phyloP scores from a whole-genome alignment of 2,797 vertebrate genomes.

The Garrulus glandarius region DNA sequence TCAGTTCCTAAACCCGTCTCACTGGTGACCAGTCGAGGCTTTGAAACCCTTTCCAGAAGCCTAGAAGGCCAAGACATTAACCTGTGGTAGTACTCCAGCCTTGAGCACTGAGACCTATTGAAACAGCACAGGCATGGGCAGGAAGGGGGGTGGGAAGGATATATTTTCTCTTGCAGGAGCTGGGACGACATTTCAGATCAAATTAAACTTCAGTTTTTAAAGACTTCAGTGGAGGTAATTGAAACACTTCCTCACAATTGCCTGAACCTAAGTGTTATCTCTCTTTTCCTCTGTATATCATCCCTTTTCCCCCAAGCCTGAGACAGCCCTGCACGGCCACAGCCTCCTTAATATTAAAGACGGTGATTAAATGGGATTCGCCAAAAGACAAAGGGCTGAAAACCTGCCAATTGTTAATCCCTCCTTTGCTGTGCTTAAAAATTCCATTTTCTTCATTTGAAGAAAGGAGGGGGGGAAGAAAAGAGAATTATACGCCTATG shows the following conservation, averaged over 20 bases:
- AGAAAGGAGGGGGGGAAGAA: slow-evolving; percentile 35
- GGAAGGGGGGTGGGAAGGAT: not conserved
- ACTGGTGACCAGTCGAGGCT: slow-evolving; percentile 11
- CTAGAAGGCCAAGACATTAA: slow-evolving; percentile 46
- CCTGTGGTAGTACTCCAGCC: slow-evolving; percentile 18
- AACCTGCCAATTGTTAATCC: slow-evolving; percentile 70
- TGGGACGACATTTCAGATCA: slow-evolving; percentile 57
- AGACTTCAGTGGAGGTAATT: slow-evolving; percentile 59
- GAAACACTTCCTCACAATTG: slow-evolving; percentile 71
- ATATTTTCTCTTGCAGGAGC: slow-evolving; percentile 19
- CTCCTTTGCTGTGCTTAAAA: slow-evolving; percentile 70
- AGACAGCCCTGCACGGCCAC: slow-evolving; percentile 22
- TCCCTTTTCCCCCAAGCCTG: slow-evolving; percentile 28
- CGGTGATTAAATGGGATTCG: slow-evolving; percentile 70
- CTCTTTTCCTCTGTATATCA: slow-evolving; percentile 64
- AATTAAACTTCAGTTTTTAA: slow-evolving; percentile 67
- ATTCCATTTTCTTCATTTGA: slow-evolving; percentile 74
- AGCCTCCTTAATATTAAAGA: slow-evolving; percentile 75
- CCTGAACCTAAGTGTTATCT: slow-evolving; percentile 59
- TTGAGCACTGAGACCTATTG: not conserved
- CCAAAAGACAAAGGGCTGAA: slow-evolving; percentile 72
- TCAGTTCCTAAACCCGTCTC: slow-evolving; percentile 47
- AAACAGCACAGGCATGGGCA: not conserved
- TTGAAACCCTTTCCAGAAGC: slow-evolving; percentile 15
- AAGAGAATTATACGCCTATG: slow-evolving; percentile 48